These are phyloP conservation scores for Piscicola geometra DNA, from an alignment of 2,888 invertebrate species.

Conservation along the genomic window DNA sequence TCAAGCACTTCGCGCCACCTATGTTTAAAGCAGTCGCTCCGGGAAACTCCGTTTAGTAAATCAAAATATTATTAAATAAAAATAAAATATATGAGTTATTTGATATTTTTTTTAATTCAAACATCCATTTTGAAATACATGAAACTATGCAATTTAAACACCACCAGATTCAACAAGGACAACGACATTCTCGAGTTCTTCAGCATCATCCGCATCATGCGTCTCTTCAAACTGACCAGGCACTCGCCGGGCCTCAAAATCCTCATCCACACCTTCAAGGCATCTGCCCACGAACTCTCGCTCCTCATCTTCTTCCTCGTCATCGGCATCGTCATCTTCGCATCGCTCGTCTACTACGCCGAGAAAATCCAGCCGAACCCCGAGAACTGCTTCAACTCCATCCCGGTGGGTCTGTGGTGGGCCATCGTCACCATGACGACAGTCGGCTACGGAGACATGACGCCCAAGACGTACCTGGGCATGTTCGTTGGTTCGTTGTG, in stretches of 20 bases:
- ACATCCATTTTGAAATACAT: too few relatives aligned
- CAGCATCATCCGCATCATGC: constrained; percentile 40
- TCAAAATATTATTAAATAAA: too few relatives aligned
- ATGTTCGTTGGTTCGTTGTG: constrained; percentile 48
- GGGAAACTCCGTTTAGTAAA: too few relatives aligned
- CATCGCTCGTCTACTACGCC: constrained; percentile 38
- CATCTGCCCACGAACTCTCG: constrained; percentile 85
- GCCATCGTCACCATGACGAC: constrained; percentile 93
- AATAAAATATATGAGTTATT: too few relatives aligned
- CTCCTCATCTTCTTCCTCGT: constrained; percentile 84
- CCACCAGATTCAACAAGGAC: constrained; percentile 25
- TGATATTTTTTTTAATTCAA: too few relatives aligned
- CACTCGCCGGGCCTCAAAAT: constrained; percentile 63
- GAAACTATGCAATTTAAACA: too few relatives aligned
- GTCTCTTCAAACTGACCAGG: constrained; percentile 38
- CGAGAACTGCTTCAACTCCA: constrained; percentile 52
- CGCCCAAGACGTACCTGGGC: constrained; percentile 46
- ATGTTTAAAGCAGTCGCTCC: too few relatives aligned
- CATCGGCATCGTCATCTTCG: constrained; percentile 39
- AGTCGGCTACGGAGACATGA: constrained; percentile 68
- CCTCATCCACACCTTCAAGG: constrained; percentile 91
- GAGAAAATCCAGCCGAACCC: constrained; percentile 37
- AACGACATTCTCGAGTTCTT: constrained; percentile 38
- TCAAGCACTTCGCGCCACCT: too few relatives aligned
- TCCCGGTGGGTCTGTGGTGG: constrained; percentile 91